phyloP scores from a whole-genome alignment of 1,140 invertebrate genomes.

The Bombyx mori region ASM3026992v2 NC_085116.1:17050501-17051000 shows the following conservation, averaged over 20 bases:
- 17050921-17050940: slow-evolving; percentile 1
- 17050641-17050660: not conserved
- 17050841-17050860: slow-evolving; percentile 5
- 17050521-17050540: not conserved
- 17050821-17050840: slow-evolving; percentile 3
- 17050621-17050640: not conserved
- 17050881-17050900: slow-evolving; percentile 5
- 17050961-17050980: slow-evolving; percentile 6
- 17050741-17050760: not conserved
- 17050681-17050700: not conserved
- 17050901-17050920: slow-evolving; percentile 4
- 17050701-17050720: not conserved
- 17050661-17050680: not conserved
- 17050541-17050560: not conserved
- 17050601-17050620: not conserved
- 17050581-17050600: not conserved
- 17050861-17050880: slow-evolving; percentile 5
- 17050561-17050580: not conserved
- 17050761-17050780: not conserved
- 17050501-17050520: slow-evolving; percentile 1
- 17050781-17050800: not conserved
- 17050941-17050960: slow-evolving; percentile 6
- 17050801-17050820: no score
- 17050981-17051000: slow-evolving; percentile 2
- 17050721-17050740: not conserved